Evolutionary conservation across 1,140 invertebrate species (phyloP).

Genomic region (Muscidifurax raptorellus): DNA sequence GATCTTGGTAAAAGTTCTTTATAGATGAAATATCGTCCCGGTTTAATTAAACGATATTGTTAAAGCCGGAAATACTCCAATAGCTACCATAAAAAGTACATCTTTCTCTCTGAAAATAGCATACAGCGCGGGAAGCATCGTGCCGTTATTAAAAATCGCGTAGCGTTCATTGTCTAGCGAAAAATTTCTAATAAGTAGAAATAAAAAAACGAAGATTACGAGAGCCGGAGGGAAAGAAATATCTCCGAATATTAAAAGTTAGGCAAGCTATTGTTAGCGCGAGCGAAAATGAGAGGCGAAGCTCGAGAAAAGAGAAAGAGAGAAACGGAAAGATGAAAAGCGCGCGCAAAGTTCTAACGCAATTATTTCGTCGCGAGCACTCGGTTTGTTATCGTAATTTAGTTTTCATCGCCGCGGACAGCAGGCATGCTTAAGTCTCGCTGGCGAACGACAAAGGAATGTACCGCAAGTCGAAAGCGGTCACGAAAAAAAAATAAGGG

Average conservation of each 20-base stretch:
- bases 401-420: neutral
- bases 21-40: neutral
- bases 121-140: no score
- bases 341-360: conserved; percentile 5
- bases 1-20: neutral
- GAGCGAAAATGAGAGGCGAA: conserved; percentile 19
- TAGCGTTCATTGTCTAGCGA: neutral
- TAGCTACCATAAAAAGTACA: no score
- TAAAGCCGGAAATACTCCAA: no score
- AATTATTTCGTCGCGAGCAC: conserved; percentile 6
- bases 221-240: neutral
- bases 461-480: neutral
- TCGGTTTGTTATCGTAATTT: conserved; percentile 15
- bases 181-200: neutral
- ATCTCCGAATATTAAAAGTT: conserved; percentile 4
- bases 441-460: neutral
- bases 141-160: neutral
- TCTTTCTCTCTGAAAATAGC: neutral
- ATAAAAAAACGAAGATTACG: neutral
- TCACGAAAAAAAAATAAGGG: conserved; percentile 10
- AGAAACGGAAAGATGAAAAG: neutral
- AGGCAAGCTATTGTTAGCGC: neutral
- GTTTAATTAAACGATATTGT: neutral
- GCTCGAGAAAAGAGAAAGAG: neutral
- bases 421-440: neutral